Percentiles rank a stretch among this genome's conserved stretches.
phyloP scores from a whole-genome alignment of 2,888 invertebrate genomes.

The Meloe dianella region DNA sequence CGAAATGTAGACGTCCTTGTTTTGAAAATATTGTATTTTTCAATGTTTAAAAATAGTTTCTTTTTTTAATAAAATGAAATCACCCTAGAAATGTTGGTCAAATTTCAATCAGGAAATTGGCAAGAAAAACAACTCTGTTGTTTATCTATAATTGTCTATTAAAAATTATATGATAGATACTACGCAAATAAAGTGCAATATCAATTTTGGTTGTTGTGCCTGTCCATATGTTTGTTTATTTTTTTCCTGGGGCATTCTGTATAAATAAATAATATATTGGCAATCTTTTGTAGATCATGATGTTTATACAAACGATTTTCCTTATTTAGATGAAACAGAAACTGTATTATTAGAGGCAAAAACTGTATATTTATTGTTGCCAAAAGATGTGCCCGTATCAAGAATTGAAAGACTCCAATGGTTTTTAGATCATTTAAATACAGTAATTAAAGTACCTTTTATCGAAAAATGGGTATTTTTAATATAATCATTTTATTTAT shows the following conservation, averaged over 20 bases:
- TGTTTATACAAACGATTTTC: conserved; percentile 43
- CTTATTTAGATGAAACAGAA: conserved; percentile 43
- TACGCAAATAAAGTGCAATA: too few species aligned
- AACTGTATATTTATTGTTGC: conserved; percentile 71
- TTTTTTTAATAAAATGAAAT: conserved; percentile 10
- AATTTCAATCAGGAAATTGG: background rate
- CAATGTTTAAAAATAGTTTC: background rate
- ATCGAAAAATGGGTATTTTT: conserved; percentile 49
- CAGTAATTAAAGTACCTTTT: conserved; percentile 62
- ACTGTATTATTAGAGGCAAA: conserved; percentile 66
- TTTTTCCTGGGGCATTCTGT: too few species aligned
- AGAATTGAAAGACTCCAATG: conserved; percentile 76
- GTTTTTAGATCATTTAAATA: conserved; percentile 73
- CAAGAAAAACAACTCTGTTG: too few species aligned
- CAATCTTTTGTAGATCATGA: conserved; percentile 41
- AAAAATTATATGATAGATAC: too few species aligned
- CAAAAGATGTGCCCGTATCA: conserved; percentile 73
- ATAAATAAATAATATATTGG: too few species aligned
- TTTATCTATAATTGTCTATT: too few species aligned
- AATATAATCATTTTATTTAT: conserved; percentile 15
- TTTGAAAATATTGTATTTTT: background rate
- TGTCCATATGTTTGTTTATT: too few species aligned
- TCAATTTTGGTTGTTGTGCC: background rate
- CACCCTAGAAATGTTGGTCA: conserved; percentile 1
- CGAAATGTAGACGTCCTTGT: conserved; percentile 5